phyloP scores from a whole-genome alignment of 92 coral and sea anemone genomes.

The Phenganax stokvisi region DNA sequence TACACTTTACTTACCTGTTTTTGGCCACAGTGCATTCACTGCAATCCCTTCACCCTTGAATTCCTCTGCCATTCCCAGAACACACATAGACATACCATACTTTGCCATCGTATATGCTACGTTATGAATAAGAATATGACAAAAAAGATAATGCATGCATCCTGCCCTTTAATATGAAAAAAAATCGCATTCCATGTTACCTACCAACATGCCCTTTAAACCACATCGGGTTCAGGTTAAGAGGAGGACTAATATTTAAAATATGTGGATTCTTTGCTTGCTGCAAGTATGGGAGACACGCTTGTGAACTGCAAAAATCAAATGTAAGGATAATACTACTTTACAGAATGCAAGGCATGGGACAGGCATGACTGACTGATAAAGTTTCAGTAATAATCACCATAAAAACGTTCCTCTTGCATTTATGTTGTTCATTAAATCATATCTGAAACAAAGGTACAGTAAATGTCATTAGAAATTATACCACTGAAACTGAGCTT shows the following conservation, averaged over 20 bases:
- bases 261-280: conserved; percentile 77
- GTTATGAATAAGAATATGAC: neutral
- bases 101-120: conserved; percentile 92
- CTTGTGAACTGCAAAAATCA: conserved; percentile 59
- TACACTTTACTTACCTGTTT: conserved; percentile 58
- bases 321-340: neutral
- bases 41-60: conserved; percentile 82
- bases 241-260: conserved; percentile 74
- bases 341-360: neutral
- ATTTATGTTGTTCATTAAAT: conserved; percentile 80
- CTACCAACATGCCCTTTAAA: conserved; percentile 78
- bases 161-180: neutral
- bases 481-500: neutral
- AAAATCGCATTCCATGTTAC: neutral
- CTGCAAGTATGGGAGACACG: conserved; percentile 72
- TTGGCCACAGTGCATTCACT: conserved; percentile 89
- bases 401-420: conserved; percentile 89
- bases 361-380: neutral
- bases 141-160: neutral
- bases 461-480: neutral
- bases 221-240: conserved; percentile 68
- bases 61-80: conserved; percentile 92
- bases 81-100: conserved; percentile 96
- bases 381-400: conserved; percentile 46
- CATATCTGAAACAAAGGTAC: conserved; percentile 55